A percentile compares a stretch with the other conserved stretches of the same genome.
Evolutionary conservation across 2,113 vertebrate species (phyloP).

Genomic region (Megalops atlanticus): DNA sequence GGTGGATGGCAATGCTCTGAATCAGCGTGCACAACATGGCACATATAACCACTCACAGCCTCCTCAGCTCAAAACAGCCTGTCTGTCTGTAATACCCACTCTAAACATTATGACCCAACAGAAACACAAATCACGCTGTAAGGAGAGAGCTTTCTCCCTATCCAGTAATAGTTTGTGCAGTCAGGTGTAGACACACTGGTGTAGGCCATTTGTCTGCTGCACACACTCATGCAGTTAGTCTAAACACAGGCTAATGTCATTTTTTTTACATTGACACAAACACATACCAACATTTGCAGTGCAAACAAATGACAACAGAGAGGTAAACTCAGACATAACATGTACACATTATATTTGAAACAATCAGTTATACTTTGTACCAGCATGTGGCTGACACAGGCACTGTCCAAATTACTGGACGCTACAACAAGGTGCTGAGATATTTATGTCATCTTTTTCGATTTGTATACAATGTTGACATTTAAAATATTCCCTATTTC

Average conservation of each 20-base stretch:
- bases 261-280: too few species aligned
- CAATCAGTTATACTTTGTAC: background rate
- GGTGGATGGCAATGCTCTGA: background rate
- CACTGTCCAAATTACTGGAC: too few species aligned
- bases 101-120: background rate
- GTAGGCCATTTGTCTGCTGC: too few species aligned
- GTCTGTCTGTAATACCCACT: background rate
- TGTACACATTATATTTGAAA: background rate
- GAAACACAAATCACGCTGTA: background rate
- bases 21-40: background rate
- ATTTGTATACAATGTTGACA: too few species aligned
- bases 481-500: too few species aligned
- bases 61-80: background rate
- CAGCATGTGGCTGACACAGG: too few species aligned
- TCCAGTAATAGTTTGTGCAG: background rate
- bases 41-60: background rate
- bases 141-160: background rate
- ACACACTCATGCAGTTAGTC: too few species aligned
- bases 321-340: background rate
- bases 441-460: too few species aligned
- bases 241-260: too few species aligned
- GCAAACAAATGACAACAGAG: background rate
- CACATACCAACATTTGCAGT: background rate
- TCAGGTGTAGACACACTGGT: too few species aligned
- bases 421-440: too few species aligned